Evolutionary conservation across 2,113 vertebrate genomes (phyloP).

Genomic region (Tenrec ecaudatus): DNA sequence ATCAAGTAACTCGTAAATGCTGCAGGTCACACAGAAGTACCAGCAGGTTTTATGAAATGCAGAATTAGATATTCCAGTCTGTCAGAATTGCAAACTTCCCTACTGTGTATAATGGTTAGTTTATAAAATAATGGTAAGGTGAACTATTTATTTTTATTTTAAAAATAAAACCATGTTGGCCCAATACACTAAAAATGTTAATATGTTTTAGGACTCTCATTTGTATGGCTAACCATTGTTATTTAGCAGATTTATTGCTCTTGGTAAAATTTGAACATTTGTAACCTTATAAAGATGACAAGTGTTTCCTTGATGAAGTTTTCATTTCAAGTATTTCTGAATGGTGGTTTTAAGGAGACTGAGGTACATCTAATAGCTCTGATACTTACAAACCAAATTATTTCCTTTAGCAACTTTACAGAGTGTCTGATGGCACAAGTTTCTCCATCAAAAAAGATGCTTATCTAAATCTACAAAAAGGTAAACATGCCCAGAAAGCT

Average conservation of each 20-base stretch:
- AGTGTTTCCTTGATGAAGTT: slow-evolving; percentile 13
- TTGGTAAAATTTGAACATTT: slow-evolving; percentile 27
- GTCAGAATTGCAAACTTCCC: slow-evolving; percentile 43
- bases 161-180: slow-evolving; percentile 32
- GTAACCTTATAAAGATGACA: slow-evolving; percentile 44
- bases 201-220: slow-evolving; percentile 55
- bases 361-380: slow-evolving; percentile 51
- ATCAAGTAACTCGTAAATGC: slow-evolving; percentile 28
- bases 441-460: slow-evolving; percentile 78
- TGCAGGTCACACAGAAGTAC: not conserved
- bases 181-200: slow-evolving; percentile 10
- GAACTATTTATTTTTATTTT: too few relatives aligned
- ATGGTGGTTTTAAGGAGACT: slow-evolving; percentile 14
- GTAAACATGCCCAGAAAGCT: slow-evolving; percentile 74
- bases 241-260: slow-evolving; percentile 45
- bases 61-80: not conserved
- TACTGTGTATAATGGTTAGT: slow-evolving; percentile 17
- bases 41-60: not conserved
- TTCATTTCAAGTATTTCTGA: slow-evolving; percentile 32
- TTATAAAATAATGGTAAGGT: slow-evolving; percentile 47
- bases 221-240: slow-evolving; percentile 36
- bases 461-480: slow-evolving; percentile 78
- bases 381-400: slow-evolving; percentile 70
- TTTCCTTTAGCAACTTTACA: slow-evolving; percentile 75
- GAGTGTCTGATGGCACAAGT: slow-evolving; percentile 80